A percentile compares a stretch with the other conserved stretches of the same genome.
Evolutionary conservation across 2,888 invertebrate species (phyloP).

Genomic region (Hydrotaea cyrtoneurina): DNA sequence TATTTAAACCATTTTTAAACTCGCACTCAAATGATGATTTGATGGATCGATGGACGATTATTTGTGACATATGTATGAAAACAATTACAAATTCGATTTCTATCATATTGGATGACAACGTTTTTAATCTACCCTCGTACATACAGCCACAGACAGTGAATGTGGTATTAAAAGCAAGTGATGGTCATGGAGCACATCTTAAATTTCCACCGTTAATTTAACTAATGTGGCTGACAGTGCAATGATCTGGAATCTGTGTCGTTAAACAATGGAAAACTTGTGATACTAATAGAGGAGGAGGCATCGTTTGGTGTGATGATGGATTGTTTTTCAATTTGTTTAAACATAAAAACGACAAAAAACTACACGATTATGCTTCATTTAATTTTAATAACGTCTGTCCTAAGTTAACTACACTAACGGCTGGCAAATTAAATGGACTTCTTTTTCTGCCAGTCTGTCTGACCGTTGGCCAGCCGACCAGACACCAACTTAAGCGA

Average conservation of each 20-base stretch:
- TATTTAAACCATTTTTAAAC: no score
- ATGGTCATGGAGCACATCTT: background rate
- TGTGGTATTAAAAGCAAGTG: background rate
- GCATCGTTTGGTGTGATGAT: background rate
- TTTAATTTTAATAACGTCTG: background rate
- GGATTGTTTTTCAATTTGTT: constrained; percentile 5
- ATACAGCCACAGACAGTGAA: constrained; percentile 4
- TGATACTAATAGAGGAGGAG: background rate
- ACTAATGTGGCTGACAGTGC: constrained; percentile 6
- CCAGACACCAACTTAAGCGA: background rate
- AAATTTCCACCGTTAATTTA: constrained; percentile 14
- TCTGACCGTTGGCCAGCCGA: background rate
- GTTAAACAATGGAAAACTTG: background rate
- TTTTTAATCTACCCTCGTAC: background rate
- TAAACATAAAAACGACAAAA: background rate
- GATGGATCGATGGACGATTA: no score
- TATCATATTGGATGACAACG: no score
- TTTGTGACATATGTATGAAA: no score
- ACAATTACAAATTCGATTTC: no score
- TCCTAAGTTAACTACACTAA: background rate
- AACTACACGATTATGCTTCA: background rate
- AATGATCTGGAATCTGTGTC: constrained; percentile 20
- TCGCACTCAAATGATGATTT: no score
- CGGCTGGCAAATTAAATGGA: constrained; percentile 20
- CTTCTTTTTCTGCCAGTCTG: background rate